A percentile compares a stretch with the other conserved stretches of the same genome.
These are phyloP conservation scores for Selene dorsalis DNA, from an alignment of 2,797 vertebrate genomes.

Conservation along the genomic window DNA sequence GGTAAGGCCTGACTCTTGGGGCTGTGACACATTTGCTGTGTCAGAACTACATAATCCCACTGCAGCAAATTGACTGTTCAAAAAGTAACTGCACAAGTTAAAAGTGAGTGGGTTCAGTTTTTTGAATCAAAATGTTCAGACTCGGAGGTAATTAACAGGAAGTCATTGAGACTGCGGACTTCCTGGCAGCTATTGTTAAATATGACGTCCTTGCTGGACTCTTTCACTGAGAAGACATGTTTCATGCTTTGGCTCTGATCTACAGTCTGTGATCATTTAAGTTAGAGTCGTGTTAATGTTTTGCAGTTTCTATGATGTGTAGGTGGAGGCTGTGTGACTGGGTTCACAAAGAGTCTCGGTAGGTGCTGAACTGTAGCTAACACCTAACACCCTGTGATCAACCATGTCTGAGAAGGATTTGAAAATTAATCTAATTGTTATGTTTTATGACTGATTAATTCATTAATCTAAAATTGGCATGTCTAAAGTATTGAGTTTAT, in stretches of 20 bases:
- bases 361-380: constrained; percentile 56
- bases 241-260: not conserved
- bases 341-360: constrained; percentile 69
- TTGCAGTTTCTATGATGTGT: constrained; percentile 78
- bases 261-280: not conserved
- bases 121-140: too few relatives aligned
- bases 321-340: constrained; percentile 66
- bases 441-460: not conserved
- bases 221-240: not conserved
- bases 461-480: not conserved
- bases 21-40: not conserved
- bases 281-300: constrained; percentile 65
- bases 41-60: not conserved
- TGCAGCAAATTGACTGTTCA: too few relatives aligned
- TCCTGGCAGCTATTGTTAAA: not conserved
- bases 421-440: not conserved
- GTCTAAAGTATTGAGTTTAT: too few relatives aligned
- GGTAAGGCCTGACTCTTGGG: constrained; percentile 76
- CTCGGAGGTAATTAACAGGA: too few relatives aligned
- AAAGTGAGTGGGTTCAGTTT: too few relatives aligned
- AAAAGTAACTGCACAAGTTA: too few relatives aligned
- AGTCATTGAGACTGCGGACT: not conserved
- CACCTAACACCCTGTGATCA: constrained; percentile 45
- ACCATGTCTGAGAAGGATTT: constrained; percentile 3
- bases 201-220: not conserved